Conservation (phyloP, 2,113 vertebrate genomes). For the Picathartes gymnocephalus region DNA sequence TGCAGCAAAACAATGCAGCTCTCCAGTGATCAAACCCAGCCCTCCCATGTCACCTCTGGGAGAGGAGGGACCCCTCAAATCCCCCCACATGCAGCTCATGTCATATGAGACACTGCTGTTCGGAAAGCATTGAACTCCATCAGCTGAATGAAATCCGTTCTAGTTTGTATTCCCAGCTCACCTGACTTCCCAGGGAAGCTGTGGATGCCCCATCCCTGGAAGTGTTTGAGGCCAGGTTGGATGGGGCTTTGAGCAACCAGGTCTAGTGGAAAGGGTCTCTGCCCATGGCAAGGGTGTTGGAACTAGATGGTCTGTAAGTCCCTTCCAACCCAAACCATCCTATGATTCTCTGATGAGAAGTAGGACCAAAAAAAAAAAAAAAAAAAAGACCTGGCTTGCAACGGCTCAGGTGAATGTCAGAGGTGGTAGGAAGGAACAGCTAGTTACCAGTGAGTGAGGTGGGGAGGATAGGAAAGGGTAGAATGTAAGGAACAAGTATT, state of each 20-base stretch:
- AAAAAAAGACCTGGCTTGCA: not conserved
- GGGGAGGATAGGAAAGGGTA: not conserved
- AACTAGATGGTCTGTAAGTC: not conserved
- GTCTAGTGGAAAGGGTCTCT: not conserved
- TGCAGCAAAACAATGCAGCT: not conserved
- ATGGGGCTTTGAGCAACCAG: not conserved
- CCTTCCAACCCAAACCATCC: not conserved
- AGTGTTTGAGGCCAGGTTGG: not conserved
- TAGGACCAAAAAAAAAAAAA: not conserved
- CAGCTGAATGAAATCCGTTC: not conserved
- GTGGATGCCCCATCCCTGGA: not conserved
- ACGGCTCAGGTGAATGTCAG: rapidly evolving
- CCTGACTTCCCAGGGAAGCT: not conserved
- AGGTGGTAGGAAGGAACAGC: not conserved
- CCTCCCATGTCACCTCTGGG: not conserved
- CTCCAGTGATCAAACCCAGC: not conserved
- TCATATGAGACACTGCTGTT: not conserved
- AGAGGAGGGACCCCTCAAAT: not conserved
- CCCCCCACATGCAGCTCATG: not conserved
- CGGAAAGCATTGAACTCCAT: not conserved
- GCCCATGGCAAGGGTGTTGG: not conserved
- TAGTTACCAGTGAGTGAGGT: not conserved
- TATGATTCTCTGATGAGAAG: not conserved
- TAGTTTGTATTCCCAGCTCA: not conserved
- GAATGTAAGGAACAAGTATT: not conserved